Percentiles rank a stretch among this genome's conserved stretches.
These are phyloP conservation scores for Crotalus tigris DNA, from an alignment of 2,113 vertebrate species.

Conservation along the genomic window DNA sequence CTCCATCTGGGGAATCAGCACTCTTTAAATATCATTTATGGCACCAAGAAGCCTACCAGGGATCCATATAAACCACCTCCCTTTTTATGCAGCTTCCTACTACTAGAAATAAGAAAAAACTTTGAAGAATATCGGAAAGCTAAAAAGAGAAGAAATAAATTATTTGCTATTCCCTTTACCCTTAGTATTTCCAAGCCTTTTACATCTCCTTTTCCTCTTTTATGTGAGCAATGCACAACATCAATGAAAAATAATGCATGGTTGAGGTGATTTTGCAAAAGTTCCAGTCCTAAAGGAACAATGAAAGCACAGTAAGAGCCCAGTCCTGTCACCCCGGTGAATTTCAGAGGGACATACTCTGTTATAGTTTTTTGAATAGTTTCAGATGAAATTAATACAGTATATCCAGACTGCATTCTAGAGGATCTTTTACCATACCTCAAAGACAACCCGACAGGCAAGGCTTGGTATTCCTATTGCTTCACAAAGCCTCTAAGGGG, in stretches of 20 bases:
- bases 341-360: background rate
- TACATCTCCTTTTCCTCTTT: slow-evolving; percentile 15
- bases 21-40: background rate
- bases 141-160: slow-evolving; percentile 26
- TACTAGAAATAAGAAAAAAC: background rate
- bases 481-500: background rate
- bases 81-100: background rate
- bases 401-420: slow-evolving; percentile 4
- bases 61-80: background rate
- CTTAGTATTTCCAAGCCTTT: slow-evolving; percentile 38
- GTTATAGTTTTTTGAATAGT: background rate
- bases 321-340: background rate
- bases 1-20: background rate
- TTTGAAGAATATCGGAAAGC: background rate
- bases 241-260: background rate
- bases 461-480: background rate
- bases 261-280: slow-evolving; percentile 19
- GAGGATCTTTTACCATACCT: slow-evolving; percentile 9
- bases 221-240: background rate
- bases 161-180: slow-evolving; percentile 9
- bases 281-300: slow-evolving; percentile 13
- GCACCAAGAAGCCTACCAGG: background rate
- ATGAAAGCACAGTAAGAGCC: background rate
- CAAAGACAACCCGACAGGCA: background rate
- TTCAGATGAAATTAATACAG: slow-evolving; percentile 4